Base-by-base conservation (phyloP, 2,888 invertebrate genomes). In the Cantharis flavilabris region DNA sequence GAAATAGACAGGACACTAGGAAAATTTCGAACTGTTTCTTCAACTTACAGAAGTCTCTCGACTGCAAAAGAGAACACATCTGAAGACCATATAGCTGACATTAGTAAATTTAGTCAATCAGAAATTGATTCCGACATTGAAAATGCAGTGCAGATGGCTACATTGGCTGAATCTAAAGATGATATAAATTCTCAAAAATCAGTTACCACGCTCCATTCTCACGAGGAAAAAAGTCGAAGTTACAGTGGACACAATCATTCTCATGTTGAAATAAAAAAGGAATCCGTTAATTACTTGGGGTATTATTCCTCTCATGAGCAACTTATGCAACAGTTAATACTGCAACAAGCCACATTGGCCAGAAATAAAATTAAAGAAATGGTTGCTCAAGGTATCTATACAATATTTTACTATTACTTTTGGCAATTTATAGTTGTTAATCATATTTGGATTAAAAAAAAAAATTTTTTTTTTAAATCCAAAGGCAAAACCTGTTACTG, bases 291-390 rank as follows among this genome's bases (percentile, higher is more conserved):
- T 86, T 94, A 94, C 87, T 88, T 94, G 69, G 94, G 93, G 9
- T 93, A 93, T 83, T 93, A 92, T 85, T 93, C 93, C 1, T 91
- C 91, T 0, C 93, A 93, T 82, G 93, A 93, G 82, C 92, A 92
- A 84, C 84, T 91, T 11, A 92, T 93, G 92, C 92, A 92, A 80
- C 90, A 91, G 81, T 86, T 92, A 76, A 92, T 92, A 74, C 86
- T 90, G 82, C 90, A 91, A 33, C 92, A 92, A 84, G 92, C 92
- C 0, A 85, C 88, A 20, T 88, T 89, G 3, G 91, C 91, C 0
- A 89, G 90, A 69, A 88, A 88, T 67, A 90, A 91, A 80, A 92
- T 94, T 62, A 87, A 88, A 20, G 89, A 90, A 28, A 92, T 94
- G 90, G 92, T 94, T 3, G 89, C 91, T 11, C 90, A 90, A 82